phyloP scores from a whole-genome alignment of 1,140 invertebrate genomes.

The Cotesia vestalis region DNA sequence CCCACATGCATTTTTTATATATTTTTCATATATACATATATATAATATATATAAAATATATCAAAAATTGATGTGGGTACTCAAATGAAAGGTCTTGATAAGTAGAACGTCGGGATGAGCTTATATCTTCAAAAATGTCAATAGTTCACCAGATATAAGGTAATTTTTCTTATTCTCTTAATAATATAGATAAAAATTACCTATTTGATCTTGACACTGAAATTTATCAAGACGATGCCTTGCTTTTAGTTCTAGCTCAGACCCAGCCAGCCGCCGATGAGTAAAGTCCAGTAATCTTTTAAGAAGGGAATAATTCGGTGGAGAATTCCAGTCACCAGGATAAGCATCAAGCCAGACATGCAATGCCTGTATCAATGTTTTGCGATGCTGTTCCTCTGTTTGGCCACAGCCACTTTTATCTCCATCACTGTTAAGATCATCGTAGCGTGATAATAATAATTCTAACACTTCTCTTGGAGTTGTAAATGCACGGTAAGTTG shows the following conservation, averaged over 20 bases:
- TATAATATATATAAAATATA: no score
- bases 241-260: slow-evolving; percentile 83
- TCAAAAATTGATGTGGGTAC: no score
- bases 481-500: slow-evolving; percentile 91
- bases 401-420: slow-evolving; percentile 64
- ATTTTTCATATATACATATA: no score
- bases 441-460: slow-evolving; percentile 81
- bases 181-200: slow-evolving; percentile 47
- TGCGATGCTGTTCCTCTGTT: slow-evolving; percentile 76
- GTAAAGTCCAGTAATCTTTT: slow-evolving; percentile 86
- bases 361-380: slow-evolving; percentile 86
- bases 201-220: slow-evolving; percentile 65
- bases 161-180: neutral
- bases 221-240: slow-evolving; percentile 72
- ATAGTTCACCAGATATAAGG: no score
- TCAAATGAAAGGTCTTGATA: no score
- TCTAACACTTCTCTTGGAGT: slow-evolving; percentile 83
- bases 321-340: slow-evolving; percentile 93
- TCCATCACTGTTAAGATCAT: slow-evolving; percentile 66
- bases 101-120: no score
- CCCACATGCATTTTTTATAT: no score
- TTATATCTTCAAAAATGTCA: no score
- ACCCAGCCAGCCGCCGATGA: slow-evolving; percentile 79
- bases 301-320: slow-evolving; percentile 84
- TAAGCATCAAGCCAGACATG: slow-evolving; percentile 98